Evolutionary conservation across 2,113 vertebrate species (phyloP).

Genomic region (Thomomys bottae): DNA sequence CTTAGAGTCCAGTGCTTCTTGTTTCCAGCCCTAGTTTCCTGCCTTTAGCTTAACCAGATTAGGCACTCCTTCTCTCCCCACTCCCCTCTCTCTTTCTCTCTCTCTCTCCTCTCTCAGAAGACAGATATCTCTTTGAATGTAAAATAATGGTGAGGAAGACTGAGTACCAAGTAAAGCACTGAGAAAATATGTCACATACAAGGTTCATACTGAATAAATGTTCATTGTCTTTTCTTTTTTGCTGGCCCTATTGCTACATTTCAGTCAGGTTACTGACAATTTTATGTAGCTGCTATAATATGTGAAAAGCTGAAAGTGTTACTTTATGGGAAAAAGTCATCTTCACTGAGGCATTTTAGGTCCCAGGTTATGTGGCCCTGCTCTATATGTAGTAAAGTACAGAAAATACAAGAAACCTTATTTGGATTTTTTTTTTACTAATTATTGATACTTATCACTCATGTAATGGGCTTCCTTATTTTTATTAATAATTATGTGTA

Average conservation of each 20-base stretch:
- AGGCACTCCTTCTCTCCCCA: neutral
- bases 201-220: conserved; percentile 11
- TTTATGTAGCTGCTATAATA: conserved; percentile 54
- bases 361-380: neutral
- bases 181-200: conserved; percentile 25
- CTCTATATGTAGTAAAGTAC: neutral
- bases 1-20: neutral
- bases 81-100: too few species aligned
- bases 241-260: conserved; percentile 1
- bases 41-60: neutral
- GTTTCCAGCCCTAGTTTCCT: neutral
- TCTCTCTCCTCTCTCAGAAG: too few species aligned
- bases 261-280: conserved; percentile 38
- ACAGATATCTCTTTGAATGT: too few species aligned
- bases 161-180: conserved; percentile 13
- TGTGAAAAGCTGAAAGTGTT: conserved; percentile 43
- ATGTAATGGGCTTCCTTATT: neutral
- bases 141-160: neutral
- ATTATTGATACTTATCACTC: neutral
- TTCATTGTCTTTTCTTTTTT: conserved; percentile 36
- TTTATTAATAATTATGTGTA: neutral
- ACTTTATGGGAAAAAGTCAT: conserved; percentile 35
- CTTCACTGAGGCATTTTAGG: neutral
- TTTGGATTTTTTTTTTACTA: conserved; percentile 6
- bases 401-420: conserved; percentile 3